Evolutionary conservation across 2,113 vertebrate genomes (phyloP).

Genomic region (Hoplias malabaricus): DNA sequence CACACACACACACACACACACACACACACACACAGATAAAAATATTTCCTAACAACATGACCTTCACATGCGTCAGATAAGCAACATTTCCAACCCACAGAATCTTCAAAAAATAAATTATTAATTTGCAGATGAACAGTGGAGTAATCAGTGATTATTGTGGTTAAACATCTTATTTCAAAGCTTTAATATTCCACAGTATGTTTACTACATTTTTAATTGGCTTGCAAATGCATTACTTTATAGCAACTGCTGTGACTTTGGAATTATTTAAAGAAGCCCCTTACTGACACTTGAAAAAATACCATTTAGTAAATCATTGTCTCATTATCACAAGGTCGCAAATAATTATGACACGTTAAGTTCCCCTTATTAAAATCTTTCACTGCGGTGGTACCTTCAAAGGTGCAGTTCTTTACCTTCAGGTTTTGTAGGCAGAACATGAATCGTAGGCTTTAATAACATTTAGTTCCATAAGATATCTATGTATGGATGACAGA

Average conservation of each 20-base stretch:
- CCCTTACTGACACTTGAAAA: no score
- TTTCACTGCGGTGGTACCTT: no score
- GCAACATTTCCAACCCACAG: neutral
- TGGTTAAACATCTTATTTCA: neutral
- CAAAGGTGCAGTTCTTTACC: no score
- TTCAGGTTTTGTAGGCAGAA: no score
- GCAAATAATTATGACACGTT: no score
- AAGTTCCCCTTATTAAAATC: no score
- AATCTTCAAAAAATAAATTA: constrained; percentile 12
- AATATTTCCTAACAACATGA: constrained; percentile 28
- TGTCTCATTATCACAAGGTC: no score
- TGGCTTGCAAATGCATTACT: no score
- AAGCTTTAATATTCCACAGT: neutral
- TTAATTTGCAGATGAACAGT: neutral
- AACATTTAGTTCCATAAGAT: neutral
- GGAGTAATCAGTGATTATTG: neutral
- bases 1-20: constrained; percentile 33
- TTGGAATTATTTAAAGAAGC: no score
- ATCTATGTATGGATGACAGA: neutral
- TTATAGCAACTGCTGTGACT: no score
- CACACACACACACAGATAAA: constrained; percentile 26
- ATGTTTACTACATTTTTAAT: no score
- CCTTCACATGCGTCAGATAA: constrained; percentile 37
- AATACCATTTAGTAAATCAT: no score
- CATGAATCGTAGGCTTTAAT: neutral